Base-by-base conservation (phyloP, 2,888 invertebrate species). In the Mellilla xanthometata region DNA sequence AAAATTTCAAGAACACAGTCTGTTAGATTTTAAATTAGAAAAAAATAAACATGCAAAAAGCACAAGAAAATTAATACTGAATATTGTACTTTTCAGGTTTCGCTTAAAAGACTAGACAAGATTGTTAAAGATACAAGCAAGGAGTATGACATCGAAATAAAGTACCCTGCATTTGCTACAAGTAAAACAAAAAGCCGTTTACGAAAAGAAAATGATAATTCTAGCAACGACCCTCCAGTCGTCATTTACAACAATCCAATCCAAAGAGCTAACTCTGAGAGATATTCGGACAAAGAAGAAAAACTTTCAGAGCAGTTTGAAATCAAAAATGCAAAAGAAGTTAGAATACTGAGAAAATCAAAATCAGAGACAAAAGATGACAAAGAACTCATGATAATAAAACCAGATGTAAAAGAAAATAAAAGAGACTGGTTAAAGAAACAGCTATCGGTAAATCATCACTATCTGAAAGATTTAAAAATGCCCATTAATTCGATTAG, bases 401-500 rank as follows among this genome's bases (percentile, higher is more conserved):
- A 87, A 50, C 85, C 81, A 44, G 83, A 86, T 26, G 79, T 76
- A 27, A 87, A 82, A 49, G 86, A 81, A 41, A 87, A 85, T 42
- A 81, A 72, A 52, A 73, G 82, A 23, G 89, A 88, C 53, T 89
- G 89, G 89, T 52, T 89, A 2, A 89, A 83, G 58, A 89, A 88
- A 52, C 89, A 88, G 50, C 47, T 89, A 32, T 89, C 91, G 10
- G 90, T 91, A 1, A 90, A 92, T 62, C 93, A 93, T 42, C 92
- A 94, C 63, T 95, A 95, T 67, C 91, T 95, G 47, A 94, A 93
- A 72, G 93, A 94, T 62, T 89, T 94, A 43, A 91, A 92, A 61
- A 90, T 94, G 68, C 95, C 95, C 58, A 90, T 95, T 54, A 95
- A 95, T 68, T 95, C 95, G 0, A 93, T 97, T 54, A 95, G 96